Percentiles rank a stretch among this genome's conserved stretches.
Conservation (phyloP, 2,113 vertebrate genomes). For the Aphyosemion australe region DNA sequence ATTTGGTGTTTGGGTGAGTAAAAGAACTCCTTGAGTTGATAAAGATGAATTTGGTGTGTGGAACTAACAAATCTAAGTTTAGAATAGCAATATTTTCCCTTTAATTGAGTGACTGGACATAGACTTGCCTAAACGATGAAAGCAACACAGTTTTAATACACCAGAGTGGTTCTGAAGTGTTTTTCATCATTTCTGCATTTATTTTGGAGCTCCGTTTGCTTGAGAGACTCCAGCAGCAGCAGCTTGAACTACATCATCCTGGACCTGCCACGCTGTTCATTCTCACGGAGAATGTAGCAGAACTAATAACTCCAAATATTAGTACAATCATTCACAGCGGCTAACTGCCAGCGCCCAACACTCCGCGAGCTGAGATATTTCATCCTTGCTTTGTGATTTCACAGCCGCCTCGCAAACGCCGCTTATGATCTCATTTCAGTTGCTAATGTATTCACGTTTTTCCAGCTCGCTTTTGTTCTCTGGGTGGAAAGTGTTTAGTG, state of each 20-base stretch:
- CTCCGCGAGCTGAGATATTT: slow-evolving; percentile 64
- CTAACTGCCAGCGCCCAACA: slow-evolving; percentile 54
- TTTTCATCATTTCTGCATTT: slow-evolving; percentile 55
- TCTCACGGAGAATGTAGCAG: slow-evolving; percentile 68
- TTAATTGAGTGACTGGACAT: slow-evolving; percentile 4
- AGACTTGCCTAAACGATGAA: slow-evolving; percentile 31
- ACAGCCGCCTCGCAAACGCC: slow-evolving; percentile 61
- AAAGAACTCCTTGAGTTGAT: slow-evolving; percentile 1
- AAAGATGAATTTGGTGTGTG: not conserved
- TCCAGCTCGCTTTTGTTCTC: slow-evolving; percentile 65
- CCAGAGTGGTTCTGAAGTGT: slow-evolving; percentile 38
- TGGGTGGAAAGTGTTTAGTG: slow-evolving; percentile 66
- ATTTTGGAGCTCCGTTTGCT: slow-evolving; percentile 43
- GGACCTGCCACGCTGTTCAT: slow-evolving; percentile 51
- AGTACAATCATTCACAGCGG: slow-evolving; percentile 65
- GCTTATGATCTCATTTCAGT: slow-evolving; percentile 72
- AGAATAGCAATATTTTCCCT: slow-evolving; percentile 5
- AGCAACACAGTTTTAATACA: slow-evolving; percentile 47
- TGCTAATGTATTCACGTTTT: slow-evolving; percentile 71
- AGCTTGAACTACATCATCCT: slow-evolving; percentile 43
- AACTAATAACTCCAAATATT: slow-evolving; percentile 74
- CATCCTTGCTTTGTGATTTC: slow-evolving; percentile 70
- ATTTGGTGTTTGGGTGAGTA: not conserved
- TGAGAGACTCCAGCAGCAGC: slow-evolving; percentile 54
- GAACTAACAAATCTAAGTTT: slow-evolving; percentile 15